Percentiles rank a stretch among this genome's conserved stretches.
Conservation (phyloP, 2,888 invertebrate genomes). For the Bombylius major region DNA sequence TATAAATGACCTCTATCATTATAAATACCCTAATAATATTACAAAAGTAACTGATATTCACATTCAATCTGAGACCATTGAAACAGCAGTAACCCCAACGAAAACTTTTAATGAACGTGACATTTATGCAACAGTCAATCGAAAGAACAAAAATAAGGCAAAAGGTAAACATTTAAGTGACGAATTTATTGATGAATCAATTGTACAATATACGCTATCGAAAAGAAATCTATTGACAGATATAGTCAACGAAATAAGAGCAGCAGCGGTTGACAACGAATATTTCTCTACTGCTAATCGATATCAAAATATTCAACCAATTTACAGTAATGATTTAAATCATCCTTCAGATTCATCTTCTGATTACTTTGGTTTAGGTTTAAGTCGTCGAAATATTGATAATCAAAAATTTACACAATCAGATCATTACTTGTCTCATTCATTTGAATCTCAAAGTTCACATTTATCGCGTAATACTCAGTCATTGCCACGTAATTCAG, state of each 20-base stretch:
- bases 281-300: conserved; percentile 15
- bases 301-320: not conserved
- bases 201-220: conserved; percentile 29
- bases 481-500: conserved; percentile 33
- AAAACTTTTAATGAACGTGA: conserved; percentile 29
- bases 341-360: conserved; percentile 34
- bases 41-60: not conserved
- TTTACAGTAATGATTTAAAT: conserved; percentile 32
- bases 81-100: not conserved
- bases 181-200: conserved; percentile 35
- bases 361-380: conserved; percentile 30
- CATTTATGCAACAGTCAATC: conserved; percentile 37
- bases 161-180: conserved; percentile 34
- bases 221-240: conserved; percentile 24
- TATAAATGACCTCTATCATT: conserved; percentile 35
- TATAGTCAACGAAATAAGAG: not conserved
- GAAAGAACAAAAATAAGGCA: conserved; percentile 34
- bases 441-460: conserved; percentile 31
- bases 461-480: conserved; percentile 25
- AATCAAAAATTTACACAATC: conserved; percentile 30
- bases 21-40: conserved; percentile 19
- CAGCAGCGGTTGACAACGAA: conserved; percentile 12
- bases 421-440: conserved; percentile 31
- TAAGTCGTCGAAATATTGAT: conserved; percentile 20
- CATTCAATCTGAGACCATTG: not conserved